Base-by-base conservation (phyloP, 1,140 invertebrate genomes). In the Leptopilina boulardi region DNA sequence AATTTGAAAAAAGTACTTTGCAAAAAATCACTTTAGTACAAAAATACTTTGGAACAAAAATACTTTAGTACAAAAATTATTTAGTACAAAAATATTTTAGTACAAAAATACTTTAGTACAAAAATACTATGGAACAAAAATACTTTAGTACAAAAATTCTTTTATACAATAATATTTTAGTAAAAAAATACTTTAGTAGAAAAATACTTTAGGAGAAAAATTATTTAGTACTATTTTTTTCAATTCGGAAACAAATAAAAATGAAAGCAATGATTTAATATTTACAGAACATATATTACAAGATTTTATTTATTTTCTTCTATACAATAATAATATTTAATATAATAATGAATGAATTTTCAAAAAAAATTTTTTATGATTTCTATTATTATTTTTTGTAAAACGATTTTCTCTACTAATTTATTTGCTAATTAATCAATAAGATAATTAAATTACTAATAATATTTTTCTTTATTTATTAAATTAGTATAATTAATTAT, bases 321-420 rank as follows among this genome's bases (percentile, higher is more conserved):
- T 51, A 51, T 51, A 51, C 47, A 51, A 51, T 51, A 18, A 51
- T n/a, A n/a, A n/a, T n/a, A n/a, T 38, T 51, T 15, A 47, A n/a
- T n/a, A 47, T 5, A 51, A 51, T 6, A 18, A 8, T 51, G n/a
- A n/a, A n/a, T 51, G 5, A 18, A 51, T n/a, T 18, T 51, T 51
- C 15, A 18, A 51, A 18, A 18, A 6, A n/a, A 51, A 51, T 51
- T 51, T 51, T 51, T 51, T 42, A 6, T 42, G 1, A 2, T 51
- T n/a, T 51, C n/a, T 51, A 51, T n/a, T n/a, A 51, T 51, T n/a
- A n/a, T n/a, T n/a, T n/a, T 10, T 51, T n/a, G 47, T 18, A 51
- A 51, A 15, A n/a, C 5, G 26, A 30, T 30, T 2, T n/a, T 47
- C 3, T 3, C 44, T 47, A 47, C 13, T 13, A 47, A 30, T 30